phyloP scores from a whole-genome alignment of 1,140 invertebrate genomes.

The Lepidurus couesii region DNA sequence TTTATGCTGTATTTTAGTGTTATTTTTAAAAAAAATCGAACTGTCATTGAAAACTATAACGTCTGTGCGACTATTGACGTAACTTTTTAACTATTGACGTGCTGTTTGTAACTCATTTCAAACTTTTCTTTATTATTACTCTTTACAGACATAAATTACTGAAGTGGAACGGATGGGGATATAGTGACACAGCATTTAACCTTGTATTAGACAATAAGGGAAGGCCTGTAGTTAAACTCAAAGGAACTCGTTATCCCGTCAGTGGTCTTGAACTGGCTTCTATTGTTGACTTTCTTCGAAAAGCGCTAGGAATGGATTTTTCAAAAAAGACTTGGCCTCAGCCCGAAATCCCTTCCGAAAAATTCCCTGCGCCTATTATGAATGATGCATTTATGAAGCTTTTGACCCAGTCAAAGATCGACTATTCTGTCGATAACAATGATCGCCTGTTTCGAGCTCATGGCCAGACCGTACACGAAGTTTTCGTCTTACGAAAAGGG shows the following conservation, averaged over 20 bases:
- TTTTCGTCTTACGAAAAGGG: conserved; percentile 66
- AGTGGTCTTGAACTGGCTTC: conserved; percentile 65
- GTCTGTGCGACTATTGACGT: no score
- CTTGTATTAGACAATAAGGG: conserved; percentile 46
- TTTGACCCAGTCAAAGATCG: conserved; percentile 56
- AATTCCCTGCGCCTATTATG: neutral
- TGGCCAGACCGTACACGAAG: conserved; percentile 89
- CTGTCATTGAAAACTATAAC: no score
- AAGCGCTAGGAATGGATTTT: conserved; percentile 62
- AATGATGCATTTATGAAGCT: conserved; percentile 54
- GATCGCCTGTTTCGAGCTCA: conserved; percentile 87
- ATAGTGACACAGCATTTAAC: conserved; percentile 79
- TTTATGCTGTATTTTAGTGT: no score
- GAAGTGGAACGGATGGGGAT: conserved; percentile 99
- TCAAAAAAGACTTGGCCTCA: conserved; percentile 41
- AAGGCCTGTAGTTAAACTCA: conserved; percentile 58
- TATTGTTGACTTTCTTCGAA: conserved; percentile 72
- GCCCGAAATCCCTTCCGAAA: conserved; percentile 41
- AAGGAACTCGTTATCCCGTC: conserved; percentile 60
- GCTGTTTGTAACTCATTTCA: neutral
- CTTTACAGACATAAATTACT: conserved; percentile 65
- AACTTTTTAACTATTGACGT: neutral
- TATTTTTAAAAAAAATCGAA: no score
- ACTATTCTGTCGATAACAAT: conserved; percentile 67
- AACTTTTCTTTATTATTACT: neutral